Conservation (phyloP, 2,797 vertebrate species). For the Botia almorhae region DNA sequence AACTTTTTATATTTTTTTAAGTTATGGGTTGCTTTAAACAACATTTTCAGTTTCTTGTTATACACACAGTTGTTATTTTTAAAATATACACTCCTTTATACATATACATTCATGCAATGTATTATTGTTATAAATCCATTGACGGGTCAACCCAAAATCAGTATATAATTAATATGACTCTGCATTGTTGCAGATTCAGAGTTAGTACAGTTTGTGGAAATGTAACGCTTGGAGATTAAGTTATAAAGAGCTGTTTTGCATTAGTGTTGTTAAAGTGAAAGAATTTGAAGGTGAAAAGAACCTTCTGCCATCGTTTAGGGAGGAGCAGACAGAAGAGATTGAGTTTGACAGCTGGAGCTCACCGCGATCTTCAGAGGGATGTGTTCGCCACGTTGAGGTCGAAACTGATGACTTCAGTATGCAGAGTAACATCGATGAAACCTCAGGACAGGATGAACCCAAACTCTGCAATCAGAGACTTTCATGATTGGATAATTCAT, state of each 20-base stretch:
- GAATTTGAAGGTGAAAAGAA: constrained; percentile 50
- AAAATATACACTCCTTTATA: no score
- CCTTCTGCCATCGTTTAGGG: constrained; percentile 21
- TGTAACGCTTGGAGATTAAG: constrained; percentile 17
- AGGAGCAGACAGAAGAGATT: background rate
- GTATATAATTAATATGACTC: background rate
- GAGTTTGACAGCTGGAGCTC: constrained; percentile 51
- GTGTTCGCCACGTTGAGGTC: constrained; percentile 22
- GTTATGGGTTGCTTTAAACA: no score
- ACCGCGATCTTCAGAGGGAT: constrained; percentile 36
- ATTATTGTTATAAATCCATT: no score
- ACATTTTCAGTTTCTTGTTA: no score
- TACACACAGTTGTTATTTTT: no score
- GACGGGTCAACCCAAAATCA: background rate
- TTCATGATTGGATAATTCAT: constrained; percentile 51
- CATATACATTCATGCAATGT: no score
- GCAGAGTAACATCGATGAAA: constrained; percentile 14
- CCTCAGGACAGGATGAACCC: constrained; percentile 34
- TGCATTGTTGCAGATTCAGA: no score
- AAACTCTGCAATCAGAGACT: constrained; percentile 27
- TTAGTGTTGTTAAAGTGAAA: constrained; percentile 20
- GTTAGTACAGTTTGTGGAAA: background rate
- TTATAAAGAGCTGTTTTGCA: constrained; percentile 12
- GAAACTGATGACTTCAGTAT: constrained; percentile 40
- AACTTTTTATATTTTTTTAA: no score